These are phyloP conservation scores for Labeo rohita DNA, from an alignment of 2,113 vertebrate genomes.

Conservation along the genomic window DNA sequence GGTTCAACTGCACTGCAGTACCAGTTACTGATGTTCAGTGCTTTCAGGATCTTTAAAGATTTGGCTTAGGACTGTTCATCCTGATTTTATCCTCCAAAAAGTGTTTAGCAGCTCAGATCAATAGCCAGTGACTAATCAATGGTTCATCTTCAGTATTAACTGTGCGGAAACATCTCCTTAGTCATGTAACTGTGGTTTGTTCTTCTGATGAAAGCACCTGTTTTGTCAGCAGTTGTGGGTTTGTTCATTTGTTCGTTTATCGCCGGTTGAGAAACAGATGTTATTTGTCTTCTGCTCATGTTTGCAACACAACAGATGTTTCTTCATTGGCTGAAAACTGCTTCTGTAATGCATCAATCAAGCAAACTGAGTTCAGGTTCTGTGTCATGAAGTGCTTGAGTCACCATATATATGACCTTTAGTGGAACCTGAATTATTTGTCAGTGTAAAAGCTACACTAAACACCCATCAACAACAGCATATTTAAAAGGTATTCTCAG, in stretches of 20 bases:
- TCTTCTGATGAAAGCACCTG: slow-evolving; percentile 25
- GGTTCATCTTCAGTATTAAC: neutral
- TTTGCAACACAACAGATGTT: slow-evolving; percentile 25
- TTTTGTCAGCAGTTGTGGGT: slow-evolving; percentile 32
- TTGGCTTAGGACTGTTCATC: neutral
- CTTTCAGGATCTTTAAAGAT: neutral
- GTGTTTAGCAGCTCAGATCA: neutral
- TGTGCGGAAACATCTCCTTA: slow-evolving; percentile 9
- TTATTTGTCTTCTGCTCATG: neutral
- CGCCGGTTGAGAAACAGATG: slow-evolving; percentile 24
- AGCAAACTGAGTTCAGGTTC: neutral
- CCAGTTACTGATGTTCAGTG: neutral
- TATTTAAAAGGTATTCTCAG: neutral
- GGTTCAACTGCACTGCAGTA: neutral
- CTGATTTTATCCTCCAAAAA: neutral
- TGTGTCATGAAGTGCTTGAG: neutral
- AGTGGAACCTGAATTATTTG: neutral
- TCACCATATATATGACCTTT: neutral
- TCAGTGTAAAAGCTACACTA: neutral
- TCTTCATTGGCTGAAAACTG: slow-evolving; percentile 18
- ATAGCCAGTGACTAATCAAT: neutral
- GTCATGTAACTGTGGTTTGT: slow-evolving; percentile 2
- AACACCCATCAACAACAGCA: neutral
- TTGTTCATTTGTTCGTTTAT: neutral
- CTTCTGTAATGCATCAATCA: neutral